Evolutionary conservation across 2,113 vertebrate species (phyloP), one percentile per base, ranked within the genome.

Genomic region (Notothenia coriiceps): DNA sequence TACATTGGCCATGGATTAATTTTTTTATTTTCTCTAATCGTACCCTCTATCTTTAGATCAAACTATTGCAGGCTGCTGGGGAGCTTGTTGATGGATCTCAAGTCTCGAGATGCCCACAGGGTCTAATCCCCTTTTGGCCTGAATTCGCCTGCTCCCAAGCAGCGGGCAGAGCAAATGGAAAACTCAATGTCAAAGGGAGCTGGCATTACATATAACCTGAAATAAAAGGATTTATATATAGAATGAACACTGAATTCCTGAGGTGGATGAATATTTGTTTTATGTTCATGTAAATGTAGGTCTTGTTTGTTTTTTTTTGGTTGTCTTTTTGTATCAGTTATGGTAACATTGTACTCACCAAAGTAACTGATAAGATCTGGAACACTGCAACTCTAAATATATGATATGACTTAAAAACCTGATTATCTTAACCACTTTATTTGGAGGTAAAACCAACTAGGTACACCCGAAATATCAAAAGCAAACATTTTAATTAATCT

Each of bases 71-170:
- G 72, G 56, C 15, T 68, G 75, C 61, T 11, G 44, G 71, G 60
- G n/a, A 14, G 67, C 29, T 66, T 3, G 4, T 70, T 84, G 80
- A 70, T 83, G 88, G 83, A 80, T 87, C 77, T 74, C 50, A 63
- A 67, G 52, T 88, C 87, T 82, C 62, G 80, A 89, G 87, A 86
- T 62, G 25, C 83, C 74, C 72, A 65, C 35, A 44, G 55, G 91
- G 73, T 87, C 80, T 90, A 94, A 94, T 92, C 92, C 84, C 82
- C 77, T 55, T 83, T 81, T 93, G 93, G 77, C 91, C 92, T 92
- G 74, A 80, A 89, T 92, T 73, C 90, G 61, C 52, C 11, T 5
- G 6, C 63, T 29, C 40, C 14, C 15, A 74, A 80, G 79, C 47
- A 68, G 35, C 79, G 52, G 49, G 62, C 20, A 71, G 63, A 70